Base-by-base conservation (phyloP, 2,888 invertebrate species). In the Rhyacophila evoluta region DNA sequence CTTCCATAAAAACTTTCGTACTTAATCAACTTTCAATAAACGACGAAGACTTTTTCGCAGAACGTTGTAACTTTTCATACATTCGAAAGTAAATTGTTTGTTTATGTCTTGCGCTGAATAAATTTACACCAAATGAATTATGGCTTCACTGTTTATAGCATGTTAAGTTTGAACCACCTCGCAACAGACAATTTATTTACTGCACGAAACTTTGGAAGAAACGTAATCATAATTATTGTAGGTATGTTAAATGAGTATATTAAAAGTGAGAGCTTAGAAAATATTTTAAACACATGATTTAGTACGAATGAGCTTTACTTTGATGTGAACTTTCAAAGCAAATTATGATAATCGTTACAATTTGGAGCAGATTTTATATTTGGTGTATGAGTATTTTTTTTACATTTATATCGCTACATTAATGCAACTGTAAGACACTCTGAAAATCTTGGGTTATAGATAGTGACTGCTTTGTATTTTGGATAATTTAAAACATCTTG, bases 171-270 rank as follows among this genome's bases (percentile, higher is more conserved):
- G 55, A 55, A 55, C 55, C 55, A 19, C 55, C 55, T 55, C 55
- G 55, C 55, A 55, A 55, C 55, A 55, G 55, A 55, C 19, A 55
- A 55, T 55, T 55, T 55, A 55, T 55, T 55, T 25, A 55, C 55
- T 55, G 19, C 55, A 19, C 8, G 41, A 19, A 55, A 55, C 10
- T 19, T 55, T 55, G 19, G 29, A 6, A 33, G 29, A 55, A 55
- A 8, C 10, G 8, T 55, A 55, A 55, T 39, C 12, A 39, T 55
- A 55, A 55, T 25, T 15, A 19, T 19, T 6, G 29, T n/a, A n/a
- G n/a, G n/a, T n/a, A n/a, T 55, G 25, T 55, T 19, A 55, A 55
- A 55, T 10, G 19, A 55, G 8, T 55, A 19, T 55, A 55, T 55
- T 55, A 55, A 10, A 55, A 55, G 19, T 55, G 55, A 4, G 55